Evolutionary conservation across 2,797 vertebrate genomes (phyloP).

Genomic region (Enteromius mattozi): DNA sequence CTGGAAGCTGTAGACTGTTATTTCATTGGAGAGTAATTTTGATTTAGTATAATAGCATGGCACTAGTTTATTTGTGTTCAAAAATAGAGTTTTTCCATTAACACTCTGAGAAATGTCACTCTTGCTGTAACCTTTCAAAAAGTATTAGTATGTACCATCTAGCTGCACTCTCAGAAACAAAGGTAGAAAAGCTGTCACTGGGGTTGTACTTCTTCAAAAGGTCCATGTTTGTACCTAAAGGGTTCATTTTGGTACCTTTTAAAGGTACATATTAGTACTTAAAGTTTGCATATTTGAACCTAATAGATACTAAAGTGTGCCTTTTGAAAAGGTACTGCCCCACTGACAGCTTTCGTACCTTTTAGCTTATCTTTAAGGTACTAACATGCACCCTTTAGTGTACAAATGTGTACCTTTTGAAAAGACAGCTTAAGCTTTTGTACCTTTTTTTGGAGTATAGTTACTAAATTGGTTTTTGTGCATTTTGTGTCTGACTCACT

Average conservation of each 20-base stretch:
- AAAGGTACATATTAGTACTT: too few species aligned
- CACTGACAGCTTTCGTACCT: not conserved
- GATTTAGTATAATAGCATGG: not conserved
- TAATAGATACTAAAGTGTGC: too few species aligned
- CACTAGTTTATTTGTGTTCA: not conserved
- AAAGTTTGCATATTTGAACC: too few species aligned
- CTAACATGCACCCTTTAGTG: not conserved
- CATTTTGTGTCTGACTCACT: not conserved
- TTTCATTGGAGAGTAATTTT: not conserved
- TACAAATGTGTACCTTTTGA: not conserved
- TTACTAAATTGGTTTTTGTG: not conserved
- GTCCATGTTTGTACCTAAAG: too few species aligned
- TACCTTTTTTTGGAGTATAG: not conserved
- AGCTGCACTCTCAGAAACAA: not conserved
- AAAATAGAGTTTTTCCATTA: not conserved
- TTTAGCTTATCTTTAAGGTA: not conserved
- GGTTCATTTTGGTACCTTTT: too few species aligned
- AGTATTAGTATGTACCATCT: not conserved
- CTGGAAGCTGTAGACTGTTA: not conserved
- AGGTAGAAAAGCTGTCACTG: too few species aligned
- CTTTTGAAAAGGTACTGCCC: too few species aligned
- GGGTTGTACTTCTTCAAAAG: too few species aligned
- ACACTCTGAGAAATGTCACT: not conserved
- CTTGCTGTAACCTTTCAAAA: not conserved
- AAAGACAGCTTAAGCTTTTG: not conserved